These are phyloP conservation scores for Ashinkailepas kermadecensis DNA, from an alignment of 2,888 invertebrate genomes.

Conservation along the genomic window DNA sequence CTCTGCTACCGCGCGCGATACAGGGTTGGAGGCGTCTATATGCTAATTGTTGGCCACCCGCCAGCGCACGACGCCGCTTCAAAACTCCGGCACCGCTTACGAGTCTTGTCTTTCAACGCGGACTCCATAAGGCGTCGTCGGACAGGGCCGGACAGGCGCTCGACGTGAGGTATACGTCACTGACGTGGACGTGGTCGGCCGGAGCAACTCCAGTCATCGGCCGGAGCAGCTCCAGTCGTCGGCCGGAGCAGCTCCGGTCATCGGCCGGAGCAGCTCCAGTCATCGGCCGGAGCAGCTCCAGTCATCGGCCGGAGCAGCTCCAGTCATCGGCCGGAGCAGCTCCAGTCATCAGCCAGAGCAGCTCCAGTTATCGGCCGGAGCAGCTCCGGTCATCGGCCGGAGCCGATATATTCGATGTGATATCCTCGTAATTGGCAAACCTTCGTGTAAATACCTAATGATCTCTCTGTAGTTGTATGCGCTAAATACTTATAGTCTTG, in stretches of 20 bases:
- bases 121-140: conserved; percentile 7
- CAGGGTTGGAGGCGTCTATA: not conserved
- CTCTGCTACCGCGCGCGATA: not conserved
- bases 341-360: no score
- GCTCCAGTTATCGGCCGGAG: not conserved
- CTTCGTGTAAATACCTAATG: conserved; percentile 21
- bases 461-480: not conserved
- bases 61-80: not conserved
- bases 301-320: no score
- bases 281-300: no score
- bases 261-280: no score
- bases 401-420: not conserved
- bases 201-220: no score
- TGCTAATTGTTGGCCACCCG: not conserved
- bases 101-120: conserved; percentile 17
- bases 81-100: not conserved
- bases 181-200: no score
- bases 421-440: not conserved
- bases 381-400: not conserved
- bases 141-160: not conserved
- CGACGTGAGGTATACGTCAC: no score
- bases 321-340: no score
- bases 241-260: no score
- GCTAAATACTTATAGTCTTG: conserved; percentile 9
- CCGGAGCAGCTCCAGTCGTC: no score